Evolutionary conservation across 2,797 vertebrate genomes (phyloP), one percentile per base, ranked within the genome.

Genomic region (Molothrus ater): DNA sequence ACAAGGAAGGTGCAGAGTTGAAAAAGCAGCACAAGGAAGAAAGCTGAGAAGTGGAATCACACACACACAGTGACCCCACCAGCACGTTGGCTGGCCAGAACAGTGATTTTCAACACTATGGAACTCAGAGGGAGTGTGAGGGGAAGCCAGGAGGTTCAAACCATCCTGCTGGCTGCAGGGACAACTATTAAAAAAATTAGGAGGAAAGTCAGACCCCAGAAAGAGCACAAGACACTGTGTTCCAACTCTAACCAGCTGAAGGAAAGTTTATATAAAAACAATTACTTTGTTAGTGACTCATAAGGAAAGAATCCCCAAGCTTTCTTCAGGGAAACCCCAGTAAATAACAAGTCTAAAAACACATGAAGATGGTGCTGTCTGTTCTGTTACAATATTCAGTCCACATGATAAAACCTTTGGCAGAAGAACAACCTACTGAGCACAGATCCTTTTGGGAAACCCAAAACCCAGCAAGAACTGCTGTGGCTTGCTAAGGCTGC

Each of bases 311-410:
- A 98, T 98, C 72, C 86, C 80, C 64, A 69, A 96, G 97, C 96
- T 97, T 98, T 98, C 97, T 98, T 98, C 96, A 98, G 97, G 98
- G 97, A 98, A 98, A 97, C 97, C 98, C 98, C 97, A 97, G 97
- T 97, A 98, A 98, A 97, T 97, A 98, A 98, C 91, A 97, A 61
- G 93, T 96, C 93, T 96, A 94, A 97, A 96, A 97, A 97, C 92
- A 96, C 90, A 97, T 36, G 92, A 95, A 96, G 96, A 96, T 93
- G 94, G 96, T 95, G 91, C 31, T 97, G 95, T 96, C 96, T 96
- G 84, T 92, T 96, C 92, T 53, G 90, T 92, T 97, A 92, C 45
- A 86, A 80, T 66, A 19, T 53, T 96, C 38, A 38, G 88, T 93
- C 95, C 88, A 79, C 97, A 97, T 91, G 95, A 97, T 96, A 95